These are phyloP conservation scores for Hippocampus barbouri DNA, from an alignment of 2,113 vertebrate species.

Conservation along the genomic window DNA sequence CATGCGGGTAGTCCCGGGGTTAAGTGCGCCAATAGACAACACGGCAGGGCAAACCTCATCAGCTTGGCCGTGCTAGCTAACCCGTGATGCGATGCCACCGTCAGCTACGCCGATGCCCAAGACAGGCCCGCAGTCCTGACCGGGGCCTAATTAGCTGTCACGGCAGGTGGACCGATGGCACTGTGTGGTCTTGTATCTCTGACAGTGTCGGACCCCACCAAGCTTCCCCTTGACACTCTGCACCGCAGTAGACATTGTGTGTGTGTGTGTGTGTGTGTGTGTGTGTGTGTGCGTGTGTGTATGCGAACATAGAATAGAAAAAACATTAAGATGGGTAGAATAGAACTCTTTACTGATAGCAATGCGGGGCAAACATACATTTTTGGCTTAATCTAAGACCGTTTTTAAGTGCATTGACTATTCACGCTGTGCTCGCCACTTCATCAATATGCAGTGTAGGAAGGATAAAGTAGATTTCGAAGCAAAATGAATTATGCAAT, in stretches of 20 bases:
- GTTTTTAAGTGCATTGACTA: conserved; percentile 65
- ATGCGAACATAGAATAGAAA: neutral
- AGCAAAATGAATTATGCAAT: conserved; percentile 60
- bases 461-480: conserved; percentile 46
- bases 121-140: conserved; percentile 53
- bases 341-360: conserved; percentile 49
- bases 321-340: neutral
- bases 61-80: conserved; percentile 37
- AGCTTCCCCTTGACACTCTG: conserved; percentile 43
- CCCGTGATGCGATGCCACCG: conserved; percentile 38
- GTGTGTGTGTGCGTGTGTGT: neutral
- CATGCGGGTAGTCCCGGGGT: conserved; percentile 40
- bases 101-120: conserved; percentile 48
- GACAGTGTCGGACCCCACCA: conserved; percentile 56
- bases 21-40: conserved; percentile 45
- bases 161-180: conserved; percentile 63
- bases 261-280: neutral
- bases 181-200: conserved; percentile 52
- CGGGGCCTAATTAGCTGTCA: conserved; percentile 71
- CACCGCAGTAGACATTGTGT: conserved; percentile 24
- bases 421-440: conserved; percentile 64
- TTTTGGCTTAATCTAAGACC: conserved; percentile 60
- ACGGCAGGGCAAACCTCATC: conserved; percentile 51
- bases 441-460: conserved; percentile 61
- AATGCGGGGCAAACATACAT: neutral